Base-by-base conservation (phyloP, 2,888 invertebrate species). In the Andrena haemorrhoa region DNA sequence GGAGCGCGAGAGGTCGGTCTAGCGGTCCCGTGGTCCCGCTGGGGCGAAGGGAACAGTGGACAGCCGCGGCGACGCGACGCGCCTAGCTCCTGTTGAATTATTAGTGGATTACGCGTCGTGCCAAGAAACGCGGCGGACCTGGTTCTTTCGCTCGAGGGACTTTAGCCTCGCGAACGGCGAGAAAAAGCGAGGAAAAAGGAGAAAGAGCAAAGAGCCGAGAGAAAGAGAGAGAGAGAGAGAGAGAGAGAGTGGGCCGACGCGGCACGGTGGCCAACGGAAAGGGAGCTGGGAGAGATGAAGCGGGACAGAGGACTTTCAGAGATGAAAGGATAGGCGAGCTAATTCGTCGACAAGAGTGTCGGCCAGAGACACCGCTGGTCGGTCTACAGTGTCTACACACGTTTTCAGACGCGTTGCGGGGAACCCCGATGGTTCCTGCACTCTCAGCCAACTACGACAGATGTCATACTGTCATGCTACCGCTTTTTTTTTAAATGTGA, bases 41-140 rank as follows among this genome's bases (percentile, higher is more conserved):
- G 1, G 23, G 10, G 20, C 35, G 66, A 33, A 33, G 63, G 61
- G 68, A 51, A 56, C 35, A 63, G 73, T 31, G 72, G 51, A 53
- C 53, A 29, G 78, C 23, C 16, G 49, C 26, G 51, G 53, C 56
- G 31, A 53, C 31, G 12, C 31, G 33, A 26, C 20, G n/a, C 56
- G 63, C 69, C 82, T 64, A 70, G 74, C 75, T 56, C 26, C 66
- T 63, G 58, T 80, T 89, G 86, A 89, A 89, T 89, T 89, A 89
- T 89, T 89, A 89, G 83, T 79, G 86, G 80, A 86, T 89, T 88
- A 86, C 85, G 82, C 75, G 80, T 83, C 80, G 85, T 58, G 84
- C 60, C 74, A 82, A 84, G 82, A 74, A 79, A 58, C 75, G 74
- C 69, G 72, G 58, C 71, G 71, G 5, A 26, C 56, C 20, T 35